Conservation (phyloP, 2,888 invertebrate species). For the Cephus rjabovi region DNA sequence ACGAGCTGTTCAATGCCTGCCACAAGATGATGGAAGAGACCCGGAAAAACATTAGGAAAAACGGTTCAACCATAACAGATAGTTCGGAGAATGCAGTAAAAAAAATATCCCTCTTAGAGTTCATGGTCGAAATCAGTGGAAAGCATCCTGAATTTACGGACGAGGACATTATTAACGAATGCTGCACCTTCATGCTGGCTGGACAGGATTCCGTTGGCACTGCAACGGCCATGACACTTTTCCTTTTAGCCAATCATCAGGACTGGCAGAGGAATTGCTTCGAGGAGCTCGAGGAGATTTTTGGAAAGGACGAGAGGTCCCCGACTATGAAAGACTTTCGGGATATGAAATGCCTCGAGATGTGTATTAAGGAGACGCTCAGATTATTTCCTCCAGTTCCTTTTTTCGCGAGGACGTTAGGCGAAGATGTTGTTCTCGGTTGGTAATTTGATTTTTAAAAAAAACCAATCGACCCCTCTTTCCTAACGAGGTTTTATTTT, state of each 20-base stretch:
- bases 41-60: constrained; percentile 26
- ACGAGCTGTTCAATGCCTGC: constrained; percentile 44
- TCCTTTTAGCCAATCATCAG: constrained; percentile 69
- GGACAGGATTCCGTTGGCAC: constrained; percentile 75
- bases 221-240: constrained; percentile 71
- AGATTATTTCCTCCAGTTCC: constrained; percentile 60
- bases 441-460: not conserved
- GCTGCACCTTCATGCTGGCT: constrained; percentile 75
- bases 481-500: not conserved
- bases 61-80: not conserved
- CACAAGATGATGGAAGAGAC: constrained; percentile 44
- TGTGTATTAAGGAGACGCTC: constrained; percentile 59
- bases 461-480: not conserved
- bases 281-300: constrained; percentile 49
- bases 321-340: constrained; percentile 49
- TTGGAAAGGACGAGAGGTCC: constrained; percentile 32
- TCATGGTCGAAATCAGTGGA: constrained; percentile 70
- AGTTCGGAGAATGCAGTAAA: constrained; percentile 15
- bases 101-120: constrained; percentile 65
- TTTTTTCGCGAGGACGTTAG: constrained; percentile 50
- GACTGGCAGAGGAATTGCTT: constrained; percentile 64
- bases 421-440: constrained; percentile 42
- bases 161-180: constrained; percentile 72
- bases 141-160: constrained; percentile 69
- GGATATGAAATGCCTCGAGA: constrained; percentile 53